phyloP scores from a whole-genome alignment of 2,113 vertebrate genomes.

The Pandion haliaetus region DNA sequence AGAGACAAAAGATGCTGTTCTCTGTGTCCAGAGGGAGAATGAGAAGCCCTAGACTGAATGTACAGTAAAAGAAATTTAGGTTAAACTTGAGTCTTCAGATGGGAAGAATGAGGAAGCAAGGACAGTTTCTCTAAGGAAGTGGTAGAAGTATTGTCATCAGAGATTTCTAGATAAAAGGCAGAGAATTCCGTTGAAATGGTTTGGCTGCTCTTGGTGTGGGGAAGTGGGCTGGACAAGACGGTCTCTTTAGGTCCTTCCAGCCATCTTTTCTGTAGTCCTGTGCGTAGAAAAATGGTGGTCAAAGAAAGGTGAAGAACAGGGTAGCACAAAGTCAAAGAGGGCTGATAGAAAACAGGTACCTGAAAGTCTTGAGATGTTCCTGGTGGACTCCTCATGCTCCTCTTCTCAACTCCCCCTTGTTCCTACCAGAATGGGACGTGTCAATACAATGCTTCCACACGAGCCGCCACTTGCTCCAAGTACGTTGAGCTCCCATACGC shows the following conservation, averaged over 20 bases:
- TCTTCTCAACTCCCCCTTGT: not conserved
- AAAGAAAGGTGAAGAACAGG: fast-evolving
- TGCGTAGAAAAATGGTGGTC: not conserved
- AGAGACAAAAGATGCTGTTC: not conserved
- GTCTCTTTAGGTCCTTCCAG: not conserved
- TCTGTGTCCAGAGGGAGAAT: not conserved
- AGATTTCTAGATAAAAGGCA: not conserved
- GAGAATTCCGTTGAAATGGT: not conserved
- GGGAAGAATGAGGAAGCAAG: not conserved
- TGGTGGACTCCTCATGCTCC: not conserved
- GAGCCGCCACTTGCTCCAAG: constrained; percentile 83
- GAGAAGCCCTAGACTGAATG: not conserved
- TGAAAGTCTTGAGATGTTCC: not conserved
- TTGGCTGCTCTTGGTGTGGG: not conserved
- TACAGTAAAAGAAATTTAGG: not conserved
- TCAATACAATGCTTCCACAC: constrained; percentile 66
- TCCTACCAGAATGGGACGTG: constrained; percentile 75
- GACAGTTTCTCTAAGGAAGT: not conserved
- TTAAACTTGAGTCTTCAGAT: not conserved
- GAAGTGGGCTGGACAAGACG: not conserved
- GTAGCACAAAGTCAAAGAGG: no score
- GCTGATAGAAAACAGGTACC: not conserved
- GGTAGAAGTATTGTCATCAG: no score
- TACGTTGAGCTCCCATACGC: constrained; percentile 67
- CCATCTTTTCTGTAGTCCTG: fast-evolving